Percentiles rank a stretch among this genome's conserved stretches.
phyloP scores from a whole-genome alignment of 2,797 vertebrate genomes.

The Dendrocincla tyrannina region DNA sequence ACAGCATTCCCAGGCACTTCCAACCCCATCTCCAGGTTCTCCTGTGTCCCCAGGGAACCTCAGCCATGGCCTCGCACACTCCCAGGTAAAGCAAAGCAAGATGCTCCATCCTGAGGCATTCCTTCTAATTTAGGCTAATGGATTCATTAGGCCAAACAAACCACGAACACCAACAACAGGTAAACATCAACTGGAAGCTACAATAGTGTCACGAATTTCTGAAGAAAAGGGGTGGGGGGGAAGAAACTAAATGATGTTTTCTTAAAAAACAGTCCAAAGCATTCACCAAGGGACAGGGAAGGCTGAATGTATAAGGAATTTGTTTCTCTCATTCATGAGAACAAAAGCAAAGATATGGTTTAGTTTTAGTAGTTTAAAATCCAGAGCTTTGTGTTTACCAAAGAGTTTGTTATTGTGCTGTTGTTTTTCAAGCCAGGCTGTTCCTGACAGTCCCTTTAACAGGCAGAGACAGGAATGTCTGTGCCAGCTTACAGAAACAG shows the following conservation, averaged over 20 bases:
- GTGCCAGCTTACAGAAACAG: background rate
- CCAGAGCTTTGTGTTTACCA: background rate
- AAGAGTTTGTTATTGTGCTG: background rate
- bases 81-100: background rate
- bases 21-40: accelerated
- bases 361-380: background rate
- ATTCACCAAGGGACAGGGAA: background rate
- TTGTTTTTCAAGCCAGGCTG: background rate
- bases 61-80: background rate
- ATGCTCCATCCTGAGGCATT: background rate
- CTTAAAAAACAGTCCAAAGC: background rate
- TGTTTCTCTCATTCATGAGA: background rate
- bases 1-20: background rate
- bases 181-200: background rate
- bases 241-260: background rate
- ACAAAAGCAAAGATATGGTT: background rate
- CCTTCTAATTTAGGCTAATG: background rate
- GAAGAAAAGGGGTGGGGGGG: background rate
- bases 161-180: background rate
- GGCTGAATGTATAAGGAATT: background rate
- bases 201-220: background rate
- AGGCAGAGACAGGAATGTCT: background rate
- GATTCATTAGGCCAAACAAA: background rate
- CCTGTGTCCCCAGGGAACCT: accelerated
- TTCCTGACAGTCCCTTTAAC: background rate